These are phyloP conservation scores for Anthophora plumipes DNA, from an alignment of 2,888 invertebrate species.

Conservation along the genomic window DNA sequence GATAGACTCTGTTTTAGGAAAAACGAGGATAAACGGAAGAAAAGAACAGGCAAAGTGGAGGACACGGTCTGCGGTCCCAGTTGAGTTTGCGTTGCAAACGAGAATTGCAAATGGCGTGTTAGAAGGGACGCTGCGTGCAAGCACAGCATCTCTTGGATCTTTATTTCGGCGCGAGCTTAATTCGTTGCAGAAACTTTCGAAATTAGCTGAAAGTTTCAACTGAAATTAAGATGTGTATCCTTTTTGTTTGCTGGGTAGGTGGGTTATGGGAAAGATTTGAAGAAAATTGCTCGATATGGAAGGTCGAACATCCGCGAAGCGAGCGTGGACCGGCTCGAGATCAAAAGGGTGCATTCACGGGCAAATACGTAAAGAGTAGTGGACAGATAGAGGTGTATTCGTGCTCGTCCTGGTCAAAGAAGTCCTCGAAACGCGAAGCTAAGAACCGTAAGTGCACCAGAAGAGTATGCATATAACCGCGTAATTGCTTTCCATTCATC, in stretches of 20 bases:
- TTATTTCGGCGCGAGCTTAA: constrained; percentile 16
- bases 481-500: constrained; percentile 67
- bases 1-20: too few species aligned
- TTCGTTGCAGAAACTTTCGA: neutral
- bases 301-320: constrained; percentile 1
- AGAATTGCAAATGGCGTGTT: constrained; percentile 21
- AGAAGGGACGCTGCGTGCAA: neutral
- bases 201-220: constrained; percentile 21
- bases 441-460: constrained; percentile 55
- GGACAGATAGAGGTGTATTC: neutral
- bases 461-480: constrained; percentile 44
- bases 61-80: too few species aligned
- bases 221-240: neutral
- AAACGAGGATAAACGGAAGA: too few species aligned
- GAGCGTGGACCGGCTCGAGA: constrained; percentile 8
- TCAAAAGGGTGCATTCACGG: constrained; percentile 24
- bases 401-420: constrained; percentile 22
- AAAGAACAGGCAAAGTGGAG: neutral
- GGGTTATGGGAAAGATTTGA: neutral
- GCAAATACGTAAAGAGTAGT: neutral
- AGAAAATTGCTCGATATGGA: neutral
- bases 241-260: neutral
- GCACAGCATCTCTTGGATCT: neutral
- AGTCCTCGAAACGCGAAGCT: constrained; percentile 9
- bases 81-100: neutral